Base-by-base conservation (phyloP, 2,797 vertebrate species). In the Myotis findleyi region DNA sequence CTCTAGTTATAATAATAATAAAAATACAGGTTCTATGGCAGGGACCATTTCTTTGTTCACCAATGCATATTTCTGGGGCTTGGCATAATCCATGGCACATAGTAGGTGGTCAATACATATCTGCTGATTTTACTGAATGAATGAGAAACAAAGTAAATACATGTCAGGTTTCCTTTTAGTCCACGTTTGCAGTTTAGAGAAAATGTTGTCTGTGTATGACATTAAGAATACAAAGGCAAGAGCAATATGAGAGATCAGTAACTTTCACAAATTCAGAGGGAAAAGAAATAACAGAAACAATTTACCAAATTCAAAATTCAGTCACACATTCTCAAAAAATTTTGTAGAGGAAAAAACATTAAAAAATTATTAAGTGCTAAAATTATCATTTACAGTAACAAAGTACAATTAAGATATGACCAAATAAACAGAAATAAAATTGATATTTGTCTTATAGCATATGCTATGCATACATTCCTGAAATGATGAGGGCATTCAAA, bases 101-200 rank as follows among this genome's bases (percentile, higher is more conserved):
- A 55, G 16, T n/a, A 17, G 4, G 83, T 75, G 25, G 33, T 64
- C 59, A 76, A 9, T 87, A 92, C 76, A 36, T 41, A 91, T 41
- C 41, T 66, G 23, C 12, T 41, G 4, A 89, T 71, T 86, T 80
- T 80, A 69, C 25, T 86, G 47, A 96, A 55, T 84, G 53, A 55
- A 72, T 44, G 2, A 94, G 71, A 95, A 90, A 83, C 30, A 89
- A 92, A 86, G 59, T 79, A 92, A 87, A 73, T 55, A 80, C 6
- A 87, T 64, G 59, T 82, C 30, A 86, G 14, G 11, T 11, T 88
- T 91, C 33, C 36, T 88, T 66, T 86, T 41, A n/a, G 27, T 69
- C 44, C 82, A 21, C 14, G 62, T 80, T 92, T 64, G 59, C 21
- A 64, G 16, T 80, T 96, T 47, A 83, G 21, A 30, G 51, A 23